phyloP scores from a whole-genome alignment of 2,797 vertebrate genomes.

The Basileuterus tristriatus region DNA sequence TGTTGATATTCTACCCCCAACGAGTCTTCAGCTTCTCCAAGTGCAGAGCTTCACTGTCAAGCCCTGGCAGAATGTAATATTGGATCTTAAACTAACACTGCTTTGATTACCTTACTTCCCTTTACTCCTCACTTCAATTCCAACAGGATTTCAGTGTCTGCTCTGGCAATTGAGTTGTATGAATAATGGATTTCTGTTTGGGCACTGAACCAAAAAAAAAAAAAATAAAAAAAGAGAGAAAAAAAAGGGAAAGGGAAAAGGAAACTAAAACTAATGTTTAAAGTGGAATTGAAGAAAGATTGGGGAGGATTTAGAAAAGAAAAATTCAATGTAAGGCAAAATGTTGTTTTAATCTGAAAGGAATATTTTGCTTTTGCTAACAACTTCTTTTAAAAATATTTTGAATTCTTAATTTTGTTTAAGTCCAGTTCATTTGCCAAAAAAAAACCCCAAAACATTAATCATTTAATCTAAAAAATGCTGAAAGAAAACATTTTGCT shows the following conservation, averaged over 20 bases:
- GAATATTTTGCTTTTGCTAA: background rate
- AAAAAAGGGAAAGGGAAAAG: background rate
- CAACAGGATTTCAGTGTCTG: constrained; percentile 55
- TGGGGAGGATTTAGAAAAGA: background rate
- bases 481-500: background rate
- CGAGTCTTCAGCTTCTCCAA: background rate
- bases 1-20: background rate
- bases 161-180: constrained; percentile 36
- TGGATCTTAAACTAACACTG: constrained; percentile 54
- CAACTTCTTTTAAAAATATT: background rate
- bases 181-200: constrained; percentile 57
- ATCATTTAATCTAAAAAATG: background rate
- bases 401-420: background rate
- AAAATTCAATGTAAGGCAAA: background rate
- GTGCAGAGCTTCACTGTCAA: constrained; percentile 15
- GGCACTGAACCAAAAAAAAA: background rate
- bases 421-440: background rate
- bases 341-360: background rate
- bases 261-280: background rate
- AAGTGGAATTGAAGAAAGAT: background rate
- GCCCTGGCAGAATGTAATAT: constrained; percentile 26
- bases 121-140: constrained; percentile 48
- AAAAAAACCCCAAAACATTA: background rate
- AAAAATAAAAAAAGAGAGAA: too few species aligned
- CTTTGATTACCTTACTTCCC: constrained; percentile 60